Evolutionary conservation across 2,797 vertebrate species (phyloP).

Genomic region (Amphiprion clarkii): DNA sequence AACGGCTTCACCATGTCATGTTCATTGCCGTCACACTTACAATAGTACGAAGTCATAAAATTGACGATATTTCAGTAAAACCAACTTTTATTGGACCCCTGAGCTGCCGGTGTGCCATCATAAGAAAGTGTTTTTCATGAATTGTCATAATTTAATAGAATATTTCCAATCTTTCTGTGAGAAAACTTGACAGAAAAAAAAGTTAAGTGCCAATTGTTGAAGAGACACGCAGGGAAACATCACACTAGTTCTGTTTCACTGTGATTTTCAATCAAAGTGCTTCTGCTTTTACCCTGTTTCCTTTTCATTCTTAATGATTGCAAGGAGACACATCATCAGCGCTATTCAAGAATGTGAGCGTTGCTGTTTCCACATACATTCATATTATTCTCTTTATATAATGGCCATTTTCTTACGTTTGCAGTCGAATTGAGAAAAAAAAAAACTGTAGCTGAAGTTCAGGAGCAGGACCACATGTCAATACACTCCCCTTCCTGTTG

Average conservation of each 20-base stretch:
- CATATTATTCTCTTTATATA: not conserved
- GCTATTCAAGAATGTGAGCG: not conserved
- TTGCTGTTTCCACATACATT: not conserved
- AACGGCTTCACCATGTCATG: not conserved
- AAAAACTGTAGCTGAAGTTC: too few species aligned
- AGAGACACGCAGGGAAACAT: not conserved
- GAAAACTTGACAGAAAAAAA: constrained; percentile 1
- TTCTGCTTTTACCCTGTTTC: not conserved
- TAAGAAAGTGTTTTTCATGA: not conserved
- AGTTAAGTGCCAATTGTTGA: not conserved
- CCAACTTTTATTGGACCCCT: not conserved
- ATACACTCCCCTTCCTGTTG: too few species aligned
- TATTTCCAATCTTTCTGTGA: not conserved
- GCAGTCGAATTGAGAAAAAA: not conserved
- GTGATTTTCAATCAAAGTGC: not conserved
- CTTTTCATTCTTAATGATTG: not conserved
- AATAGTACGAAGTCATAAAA: not conserved
- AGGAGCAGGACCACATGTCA: too few species aligned
- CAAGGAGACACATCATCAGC: not conserved
- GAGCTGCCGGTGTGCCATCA: not conserved
- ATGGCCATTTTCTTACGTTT: not conserved
- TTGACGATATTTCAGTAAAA: constrained; percentile 7
- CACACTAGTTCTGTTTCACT: not conserved
- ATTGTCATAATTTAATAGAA: constrained; percentile 12
- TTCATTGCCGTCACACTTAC: not conserved